These are phyloP conservation scores for Drosophila suzukii DNA, from an alignment of 1,140 invertebrate genomes.

Conservation along the genomic window DNA sequence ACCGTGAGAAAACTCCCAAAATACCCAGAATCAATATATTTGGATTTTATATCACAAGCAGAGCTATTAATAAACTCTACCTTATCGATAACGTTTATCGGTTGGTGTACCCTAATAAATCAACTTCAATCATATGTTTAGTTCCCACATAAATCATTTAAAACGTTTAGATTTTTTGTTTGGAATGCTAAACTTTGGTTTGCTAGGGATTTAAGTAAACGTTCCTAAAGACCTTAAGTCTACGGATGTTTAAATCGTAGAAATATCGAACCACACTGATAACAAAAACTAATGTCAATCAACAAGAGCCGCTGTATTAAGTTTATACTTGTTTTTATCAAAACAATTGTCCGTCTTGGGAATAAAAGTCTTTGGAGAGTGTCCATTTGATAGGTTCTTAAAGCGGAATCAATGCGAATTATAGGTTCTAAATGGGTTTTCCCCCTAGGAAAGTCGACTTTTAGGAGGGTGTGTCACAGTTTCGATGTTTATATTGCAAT, in stretches of 20 bases:
- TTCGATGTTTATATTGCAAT: conserved; percentile 30
- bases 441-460: background rate
- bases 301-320: background rate
- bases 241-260: background rate
- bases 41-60: background rate
- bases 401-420: background rate
- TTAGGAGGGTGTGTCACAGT: conserved; percentile 10
- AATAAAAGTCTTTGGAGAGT: background rate
- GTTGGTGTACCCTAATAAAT: background rate
- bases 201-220: background rate
- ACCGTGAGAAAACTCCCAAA: too few species aligned
- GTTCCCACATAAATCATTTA: conserved; percentile 2
- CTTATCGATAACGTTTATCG: background rate
- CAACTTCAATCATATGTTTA: conserved; percentile 1
- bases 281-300: background rate
- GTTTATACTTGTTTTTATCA: background rate
- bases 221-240: background rate
- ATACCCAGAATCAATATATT: background rate
- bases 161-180: background rate
- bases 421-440: background rate
- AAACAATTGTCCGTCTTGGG: conserved; percentile 1
- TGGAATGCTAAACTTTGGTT: background rate
- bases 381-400: conserved; percentile 2
- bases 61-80: background rate
- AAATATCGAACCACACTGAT: background rate